These are phyloP conservation scores for Oryzias woworae DNA, from an alignment of 2,113 vertebrate genomes.

Conservation along the genomic window DNA sequence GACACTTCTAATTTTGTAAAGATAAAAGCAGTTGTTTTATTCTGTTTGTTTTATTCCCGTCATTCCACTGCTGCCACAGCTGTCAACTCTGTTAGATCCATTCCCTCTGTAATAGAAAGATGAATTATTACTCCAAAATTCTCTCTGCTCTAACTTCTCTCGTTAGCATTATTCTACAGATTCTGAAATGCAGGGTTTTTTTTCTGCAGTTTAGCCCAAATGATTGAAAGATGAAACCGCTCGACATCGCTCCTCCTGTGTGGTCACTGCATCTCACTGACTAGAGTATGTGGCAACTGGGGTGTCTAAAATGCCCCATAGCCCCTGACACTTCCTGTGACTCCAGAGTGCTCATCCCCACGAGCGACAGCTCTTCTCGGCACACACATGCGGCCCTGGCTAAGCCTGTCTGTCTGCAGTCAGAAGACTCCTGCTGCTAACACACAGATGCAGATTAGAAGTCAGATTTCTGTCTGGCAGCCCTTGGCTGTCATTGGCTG, in stretches of 20 bases:
- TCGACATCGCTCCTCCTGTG: conserved; percentile 42
- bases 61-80: no score
- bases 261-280: conserved; percentile 49
- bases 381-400: conserved; percentile 61
- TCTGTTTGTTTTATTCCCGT: no score
- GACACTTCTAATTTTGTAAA: no score
- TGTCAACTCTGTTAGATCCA: no score
- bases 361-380: conserved; percentile 57
- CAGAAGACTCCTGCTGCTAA: conserved; percentile 35
- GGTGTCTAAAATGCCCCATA: conserved; percentile 59
- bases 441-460: conserved; percentile 38
- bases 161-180: conserved; percentile 33
- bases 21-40: no score
- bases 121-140: no score
- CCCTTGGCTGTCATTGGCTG: background rate
- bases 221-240: conserved; percentile 44
- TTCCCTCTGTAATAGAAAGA: no score
- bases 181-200: conserved; percentile 16
- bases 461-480: conserved; percentile 22
- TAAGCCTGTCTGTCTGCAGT: conserved; percentile 32
- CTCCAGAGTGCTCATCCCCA: conserved; percentile 42
- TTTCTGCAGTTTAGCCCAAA: conserved; percentile 55
- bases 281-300: conserved; percentile 45
- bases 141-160: background rate
- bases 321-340: conserved; percentile 62